Evolutionary conservation across 2,113 vertebrate species (phyloP).

Genomic region (Procavia capensis): DNA sequence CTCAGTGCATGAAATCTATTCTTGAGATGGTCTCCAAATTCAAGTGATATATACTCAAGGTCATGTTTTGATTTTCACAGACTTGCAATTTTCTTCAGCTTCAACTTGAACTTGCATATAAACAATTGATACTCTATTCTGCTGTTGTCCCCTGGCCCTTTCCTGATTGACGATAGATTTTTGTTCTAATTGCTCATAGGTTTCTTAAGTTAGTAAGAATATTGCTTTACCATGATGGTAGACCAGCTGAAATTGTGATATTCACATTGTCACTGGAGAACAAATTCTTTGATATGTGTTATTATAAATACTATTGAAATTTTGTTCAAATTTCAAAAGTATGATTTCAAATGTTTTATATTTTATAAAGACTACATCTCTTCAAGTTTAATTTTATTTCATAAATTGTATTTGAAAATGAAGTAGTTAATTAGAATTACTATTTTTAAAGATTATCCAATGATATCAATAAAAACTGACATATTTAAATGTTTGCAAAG

Average conservation of each 20-base stretch:
- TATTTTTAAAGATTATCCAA: background rate
- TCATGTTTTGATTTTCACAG: no score
- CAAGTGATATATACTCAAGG: no score
- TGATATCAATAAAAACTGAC: background rate
- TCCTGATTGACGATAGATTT: no score
- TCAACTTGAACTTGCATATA: no score
- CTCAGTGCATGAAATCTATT: no score
- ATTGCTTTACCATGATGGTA: background rate
- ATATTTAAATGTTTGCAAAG: background rate
- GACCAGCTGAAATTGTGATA: background rate
- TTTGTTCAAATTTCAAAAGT: background rate
- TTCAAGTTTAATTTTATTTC: background rate
- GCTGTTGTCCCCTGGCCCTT: no score
- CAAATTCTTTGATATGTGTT: background rate
- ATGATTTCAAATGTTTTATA: background rate
- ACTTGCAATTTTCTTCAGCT: no score
- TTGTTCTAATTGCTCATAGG: no score
- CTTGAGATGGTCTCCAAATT: no score
- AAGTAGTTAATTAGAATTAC: background rate
- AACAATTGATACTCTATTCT: no score
- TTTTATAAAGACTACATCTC: background rate
- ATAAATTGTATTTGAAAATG: background rate
- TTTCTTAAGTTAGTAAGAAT: no score
- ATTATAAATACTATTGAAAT: background rate
- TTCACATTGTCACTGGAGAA: background rate